A percentile compares a stretch with the other conserved stretches of the same genome.
Evolutionary conservation across 2,797 vertebrate species (phyloP).

Genomic region (Macrochelys suwanniensis): DNA sequence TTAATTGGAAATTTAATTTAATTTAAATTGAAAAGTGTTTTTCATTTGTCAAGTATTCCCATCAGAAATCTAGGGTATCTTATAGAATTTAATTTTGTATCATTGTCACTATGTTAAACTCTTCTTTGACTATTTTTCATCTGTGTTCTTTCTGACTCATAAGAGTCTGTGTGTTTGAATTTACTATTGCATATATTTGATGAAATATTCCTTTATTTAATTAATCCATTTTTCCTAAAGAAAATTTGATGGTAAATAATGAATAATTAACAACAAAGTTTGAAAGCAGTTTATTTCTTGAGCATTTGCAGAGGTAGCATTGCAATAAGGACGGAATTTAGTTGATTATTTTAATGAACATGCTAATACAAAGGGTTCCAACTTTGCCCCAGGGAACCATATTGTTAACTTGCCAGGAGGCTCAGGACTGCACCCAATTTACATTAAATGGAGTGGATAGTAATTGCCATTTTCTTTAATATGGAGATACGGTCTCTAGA

Average conservation of each 20-base stretch:
- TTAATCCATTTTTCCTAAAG: neutral
- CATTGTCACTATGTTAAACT: conserved; percentile 15
- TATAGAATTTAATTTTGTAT: conserved; percentile 71
- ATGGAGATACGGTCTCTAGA: neutral
- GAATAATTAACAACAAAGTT: conserved; percentile 38
- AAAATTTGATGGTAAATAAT: conserved; percentile 19
- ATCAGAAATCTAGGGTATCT: conserved; percentile 64
- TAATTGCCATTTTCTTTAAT: conserved; percentile 2
- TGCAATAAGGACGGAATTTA: neutral
- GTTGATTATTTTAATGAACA: neutral
- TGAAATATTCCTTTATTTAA: conserved; percentile 23
- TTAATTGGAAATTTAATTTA: conserved; percentile 83
- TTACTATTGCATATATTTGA: conserved; percentile 26
- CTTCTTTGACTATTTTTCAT: conserved; percentile 51
- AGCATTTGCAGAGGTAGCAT: neutral
- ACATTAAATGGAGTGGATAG: neutral
- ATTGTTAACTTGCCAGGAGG: neutral
- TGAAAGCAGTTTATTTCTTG: conserved; percentile 34
- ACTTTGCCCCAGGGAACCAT: neutral
- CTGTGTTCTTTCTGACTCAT: neutral
- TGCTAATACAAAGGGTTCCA: neutral
- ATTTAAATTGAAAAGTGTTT: conserved; percentile 80
- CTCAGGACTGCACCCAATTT: neutral
- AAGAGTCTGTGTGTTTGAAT: conserved; percentile 21
- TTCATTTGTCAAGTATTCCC: conserved; percentile 80